Base-by-base conservation (phyloP, 2,797 vertebrate species). In the Vespertilio murinus region DNA sequence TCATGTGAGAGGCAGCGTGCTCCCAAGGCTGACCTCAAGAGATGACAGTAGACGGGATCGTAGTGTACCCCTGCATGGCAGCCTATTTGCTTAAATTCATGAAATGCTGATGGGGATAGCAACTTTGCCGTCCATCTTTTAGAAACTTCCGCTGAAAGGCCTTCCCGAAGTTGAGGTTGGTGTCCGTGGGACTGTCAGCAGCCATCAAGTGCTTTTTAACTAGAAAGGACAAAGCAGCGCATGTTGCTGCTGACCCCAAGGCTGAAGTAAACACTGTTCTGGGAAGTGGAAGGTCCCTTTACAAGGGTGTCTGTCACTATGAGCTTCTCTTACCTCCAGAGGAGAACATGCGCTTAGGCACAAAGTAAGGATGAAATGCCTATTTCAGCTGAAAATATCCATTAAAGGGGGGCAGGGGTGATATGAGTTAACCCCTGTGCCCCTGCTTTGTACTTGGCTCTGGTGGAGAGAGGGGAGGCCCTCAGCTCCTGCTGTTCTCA, bases 401-500 rank as follows among this genome's bases (percentile, higher is more conserved):
- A 69, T 93, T 65, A 52, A 94, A 82, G 78, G 6, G 61, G 61
- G n/a, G 30, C 12, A 30, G 22, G 38, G 49, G 40, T 61, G 59
- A 38, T 75, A 38, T 10, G 71, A 25, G 49, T 82, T 52, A 74
- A 93, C 81, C 92, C 69, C 77, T 77, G 23, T 25, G 92, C 92
- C 93, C 93, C 54, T 8, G 0, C 94, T 71, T 94, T 90, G 87
- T 94, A 81, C 96, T 93, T 77, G 78, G 94, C 94, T 74, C 83
- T 96, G 92, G 79, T 70, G 49, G 82, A 94, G 75, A 78, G 67
- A 52, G 13, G 88, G 30, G 59, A 56, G 96, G 59, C 80, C 71
- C 35, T 23, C 52, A 64, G 17, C 42, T 71, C 96, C 81, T 87
- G 93, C 96, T 98, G 94, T 25, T 98, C 95, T 94, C 97, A 92